Conservation (phyloP, 2,797 vertebrate species). For the Mastacembelus armatus region DNA sequence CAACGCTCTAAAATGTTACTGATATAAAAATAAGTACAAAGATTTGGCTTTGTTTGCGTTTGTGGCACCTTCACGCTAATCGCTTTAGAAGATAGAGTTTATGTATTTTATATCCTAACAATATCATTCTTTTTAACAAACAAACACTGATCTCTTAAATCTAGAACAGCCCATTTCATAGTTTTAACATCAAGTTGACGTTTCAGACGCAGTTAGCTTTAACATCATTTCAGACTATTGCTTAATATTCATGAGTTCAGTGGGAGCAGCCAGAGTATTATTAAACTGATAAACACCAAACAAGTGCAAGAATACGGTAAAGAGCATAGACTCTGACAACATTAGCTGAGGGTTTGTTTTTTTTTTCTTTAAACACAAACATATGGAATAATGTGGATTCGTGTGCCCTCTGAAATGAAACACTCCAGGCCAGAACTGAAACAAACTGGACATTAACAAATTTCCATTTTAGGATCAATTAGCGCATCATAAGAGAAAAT, state of each 20-base stretch:
- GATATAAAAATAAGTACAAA: constrained; percentile 68
- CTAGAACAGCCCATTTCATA: background rate
- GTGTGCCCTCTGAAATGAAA: constrained; percentile 23
- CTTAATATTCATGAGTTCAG: constrained; percentile 20
- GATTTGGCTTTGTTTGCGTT: constrained; percentile 23
- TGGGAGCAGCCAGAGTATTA: constrained; percentile 11
- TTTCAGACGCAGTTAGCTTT: constrained; percentile 20
- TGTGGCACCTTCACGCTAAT: constrained; percentile 13
- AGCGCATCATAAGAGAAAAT: constrained; percentile 12
- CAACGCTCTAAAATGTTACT: constrained; percentile 41
- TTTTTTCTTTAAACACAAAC: background rate
- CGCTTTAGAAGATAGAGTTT: constrained; percentile 40
- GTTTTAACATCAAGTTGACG: constrained; percentile 15
- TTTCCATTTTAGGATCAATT: constrained; percentile 36
- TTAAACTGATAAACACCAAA: constrained; percentile 26
- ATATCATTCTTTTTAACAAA: constrained; percentile 26
- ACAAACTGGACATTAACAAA: constrained; percentile 1
- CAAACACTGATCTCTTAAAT: constrained; percentile 8
- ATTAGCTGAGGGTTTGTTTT: background rate
- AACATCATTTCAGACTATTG: constrained; percentile 10
- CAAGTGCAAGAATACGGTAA: background rate
- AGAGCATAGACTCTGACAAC: constrained; percentile 25
- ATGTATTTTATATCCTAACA: constrained; percentile 8
- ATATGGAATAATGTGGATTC: constrained; percentile 12
- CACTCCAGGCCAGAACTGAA: constrained; percentile 19